phyloP scores from a whole-genome alignment of 1,140 invertebrate species.

The Lysiphlebus fabarum region DNA sequence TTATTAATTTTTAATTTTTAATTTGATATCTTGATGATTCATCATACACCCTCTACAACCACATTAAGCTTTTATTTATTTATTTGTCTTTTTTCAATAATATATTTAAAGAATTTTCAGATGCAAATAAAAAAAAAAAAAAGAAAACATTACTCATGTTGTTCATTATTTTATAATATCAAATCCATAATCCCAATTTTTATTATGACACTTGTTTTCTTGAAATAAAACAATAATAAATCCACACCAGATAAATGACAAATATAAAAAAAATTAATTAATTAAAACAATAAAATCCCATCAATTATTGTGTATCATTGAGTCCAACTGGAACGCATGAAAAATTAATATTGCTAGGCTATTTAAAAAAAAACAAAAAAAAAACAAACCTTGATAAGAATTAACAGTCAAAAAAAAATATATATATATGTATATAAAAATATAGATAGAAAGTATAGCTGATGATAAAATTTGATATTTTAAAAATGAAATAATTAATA shows the following conservation, averaged over 20 bases:
- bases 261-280: neutral
- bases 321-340: conserved; percentile 22
- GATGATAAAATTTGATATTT: neutral
- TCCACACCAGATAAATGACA: no score
- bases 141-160: conserved; percentile 16
- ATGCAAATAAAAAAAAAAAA: conserved; percentile 10
- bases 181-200: neutral
- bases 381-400: conserved; percentile 8
- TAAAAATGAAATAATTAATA: conserved; percentile 8
- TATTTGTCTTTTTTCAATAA: no score
- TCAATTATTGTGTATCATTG: conserved; percentile 16
- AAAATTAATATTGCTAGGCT: conserved; percentile 25
- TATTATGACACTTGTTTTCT: neutral
- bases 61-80: conserved; percentile 25
- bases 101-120: conserved; percentile 13
- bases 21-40: conserved; percentile 7
- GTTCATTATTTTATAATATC: conserved; percentile 10
- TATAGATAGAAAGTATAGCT: conserved; percentile 10
- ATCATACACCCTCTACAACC: conserved; percentile 25
- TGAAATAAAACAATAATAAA: neutral
- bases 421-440: no score
- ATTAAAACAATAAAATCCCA: conserved; percentile 15
- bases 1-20: conserved; percentile 14
- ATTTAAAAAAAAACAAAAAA: conserved; percentile 15
- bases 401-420: conserved; percentile 16